phyloP scores from a whole-genome alignment of 2,797 vertebrate species.

The Pyrocephalus nanus region DNA sequence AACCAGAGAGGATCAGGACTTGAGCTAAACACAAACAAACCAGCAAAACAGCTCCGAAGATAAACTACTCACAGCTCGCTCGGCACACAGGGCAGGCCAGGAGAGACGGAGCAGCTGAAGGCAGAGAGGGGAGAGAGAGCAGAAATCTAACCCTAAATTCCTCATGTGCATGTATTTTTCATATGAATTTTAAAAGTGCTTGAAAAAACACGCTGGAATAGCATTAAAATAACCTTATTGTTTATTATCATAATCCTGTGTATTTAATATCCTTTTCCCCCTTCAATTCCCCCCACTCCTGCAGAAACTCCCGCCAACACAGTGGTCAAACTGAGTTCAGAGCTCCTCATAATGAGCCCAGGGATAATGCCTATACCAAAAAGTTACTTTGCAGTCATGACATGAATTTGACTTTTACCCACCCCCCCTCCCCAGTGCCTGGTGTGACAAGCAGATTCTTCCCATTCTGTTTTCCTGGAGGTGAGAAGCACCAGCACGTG shows the following conservation, averaged over 20 bases:
- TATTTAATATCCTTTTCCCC: slow-evolving; percentile 47
- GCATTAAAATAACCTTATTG: slow-evolving; percentile 16
- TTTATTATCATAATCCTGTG: slow-evolving; percentile 50
- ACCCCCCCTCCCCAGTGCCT: not conserved
- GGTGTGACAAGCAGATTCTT: slow-evolving; percentile 11
- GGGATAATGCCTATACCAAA: slow-evolving; percentile 31
- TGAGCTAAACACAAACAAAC: slow-evolving; percentile 81
- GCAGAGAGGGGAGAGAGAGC: not conserved
- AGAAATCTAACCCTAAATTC: slow-evolving; percentile 38
- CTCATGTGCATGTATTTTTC: slow-evolving; percentile 29
- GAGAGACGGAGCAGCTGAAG: slow-evolving; percentile 33
- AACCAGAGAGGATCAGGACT: slow-evolving; percentile 81
- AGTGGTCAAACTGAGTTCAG: slow-evolving; percentile 59
- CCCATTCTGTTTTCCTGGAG: not conserved
- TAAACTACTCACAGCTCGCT: slow-evolving; percentile 70
- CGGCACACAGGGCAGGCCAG: slow-evolving; percentile 7
- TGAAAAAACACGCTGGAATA: slow-evolving; percentile 17
- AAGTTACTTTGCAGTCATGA: slow-evolving; percentile 18
- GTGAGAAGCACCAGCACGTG: not conserved
- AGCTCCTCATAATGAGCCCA: slow-evolving; percentile 12
- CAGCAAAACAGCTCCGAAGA: slow-evolving; percentile 76
- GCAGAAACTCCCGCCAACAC: slow-evolving; percentile 27
- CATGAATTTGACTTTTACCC: not conserved
- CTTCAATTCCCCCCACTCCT: not conserved
- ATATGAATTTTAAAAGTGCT: slow-evolving; percentile 43